A percentile compares a stretch with the other conserved stretches of the same genome.
Evolutionary conservation across 2,888 invertebrate species (phyloP).

Genomic region (Xanthorhoe spadicearia): DNA sequence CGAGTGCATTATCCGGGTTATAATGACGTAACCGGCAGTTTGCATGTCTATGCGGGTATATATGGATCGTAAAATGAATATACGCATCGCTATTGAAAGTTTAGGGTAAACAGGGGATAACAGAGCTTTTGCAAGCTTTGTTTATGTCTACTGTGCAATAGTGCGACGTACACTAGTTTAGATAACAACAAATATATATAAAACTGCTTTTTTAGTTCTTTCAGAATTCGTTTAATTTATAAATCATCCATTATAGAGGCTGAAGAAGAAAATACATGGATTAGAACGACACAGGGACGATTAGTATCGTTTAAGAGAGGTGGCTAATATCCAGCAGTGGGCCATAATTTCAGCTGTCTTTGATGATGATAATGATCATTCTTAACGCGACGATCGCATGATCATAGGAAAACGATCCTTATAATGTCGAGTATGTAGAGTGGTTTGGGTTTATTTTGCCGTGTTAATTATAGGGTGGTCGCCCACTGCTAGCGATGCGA

Average conservation of each 20-base stretch:
- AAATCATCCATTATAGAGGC: too few relatives aligned
- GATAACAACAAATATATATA: background rate
- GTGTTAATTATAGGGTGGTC: slow-evolving; percentile 51
- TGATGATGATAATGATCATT: too few relatives aligned
- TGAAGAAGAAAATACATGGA: too few relatives aligned
- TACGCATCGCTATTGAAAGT: slow-evolving; percentile 60
- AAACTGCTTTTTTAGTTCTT: background rate
- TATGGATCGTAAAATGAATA: slow-evolving; percentile 53
- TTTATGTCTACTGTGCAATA: slow-evolving; percentile 8
- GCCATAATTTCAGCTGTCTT: slow-evolving; percentile 2
- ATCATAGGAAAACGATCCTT: slow-evolving; percentile 6
- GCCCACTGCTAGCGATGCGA: slow-evolving; percentile 50
- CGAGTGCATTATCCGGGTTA: slow-evolving; percentile 23
- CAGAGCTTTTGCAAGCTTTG: slow-evolving; percentile 9
- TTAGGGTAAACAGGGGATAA: slow-evolving; percentile 51
- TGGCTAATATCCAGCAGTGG: too few relatives aligned
- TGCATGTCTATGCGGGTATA: slow-evolving; percentile 50
- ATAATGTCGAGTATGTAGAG: background rate
- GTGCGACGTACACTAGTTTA: background rate
- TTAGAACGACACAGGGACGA: too few relatives aligned
- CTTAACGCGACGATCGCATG: slow-evolving; percentile 14
- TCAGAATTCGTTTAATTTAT: too few relatives aligned
- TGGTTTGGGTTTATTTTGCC: slow-evolving; percentile 21
- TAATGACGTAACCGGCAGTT: slow-evolving; percentile 41
- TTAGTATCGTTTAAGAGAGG: too few relatives aligned